A percentile compares a stretch with the other conserved stretches of the same genome.
These are phyloP conservation scores for Monomorium pharaonis DNA, from an alignment of 1,140 invertebrate genomes.

Conservation along the genomic window DNA sequence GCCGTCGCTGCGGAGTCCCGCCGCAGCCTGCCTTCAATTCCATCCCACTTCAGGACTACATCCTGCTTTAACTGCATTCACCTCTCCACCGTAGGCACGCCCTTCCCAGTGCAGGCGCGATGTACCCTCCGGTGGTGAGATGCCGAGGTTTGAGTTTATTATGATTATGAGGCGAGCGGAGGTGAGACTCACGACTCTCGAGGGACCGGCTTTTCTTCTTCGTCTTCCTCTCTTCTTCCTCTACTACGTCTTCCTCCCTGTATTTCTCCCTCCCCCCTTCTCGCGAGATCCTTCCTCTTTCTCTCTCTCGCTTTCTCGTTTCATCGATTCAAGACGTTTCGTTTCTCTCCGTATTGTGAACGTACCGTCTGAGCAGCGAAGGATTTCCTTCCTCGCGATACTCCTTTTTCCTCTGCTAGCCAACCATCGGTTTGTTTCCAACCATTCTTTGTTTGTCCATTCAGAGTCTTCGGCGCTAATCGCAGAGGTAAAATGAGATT, in stretches of 20 bases:
- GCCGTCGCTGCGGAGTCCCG: conserved; percentile 5
- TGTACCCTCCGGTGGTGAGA: conserved; percentile 65
- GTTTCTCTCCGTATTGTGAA: conserved; percentile 54
- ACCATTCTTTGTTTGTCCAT: conserved; percentile 42
- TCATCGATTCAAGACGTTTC: conserved; percentile 42
- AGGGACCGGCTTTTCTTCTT: conserved; percentile 53
- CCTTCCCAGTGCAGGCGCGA: conserved; percentile 59
- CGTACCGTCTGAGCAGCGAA: conserved; percentile 23
- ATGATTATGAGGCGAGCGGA: conserved; percentile 73
- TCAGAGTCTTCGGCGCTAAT: conserved; percentile 57
- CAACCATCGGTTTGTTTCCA: conserved; percentile 5
- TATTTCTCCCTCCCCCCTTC: background rate
- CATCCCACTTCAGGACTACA: conserved; percentile 43
- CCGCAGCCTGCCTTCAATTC: conserved; percentile 59
- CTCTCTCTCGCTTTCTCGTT: conserved; percentile 46
- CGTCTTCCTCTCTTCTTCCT: conserved; percentile 37
- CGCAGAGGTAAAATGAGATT: conserved; percentile 60
- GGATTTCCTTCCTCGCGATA: conserved; percentile 26
- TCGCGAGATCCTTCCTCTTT: background rate
- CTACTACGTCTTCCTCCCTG: conserved; percentile 5
- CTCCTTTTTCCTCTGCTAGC: conserved; percentile 26
- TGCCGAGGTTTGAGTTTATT: conserved; percentile 70
- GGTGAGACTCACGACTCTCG: conserved; percentile 69
- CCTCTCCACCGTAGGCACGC: conserved; percentile 56
- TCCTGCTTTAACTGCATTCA: conserved; percentile 43